phyloP scores from a whole-genome alignment of 2,113 vertebrate species.

The Amazona vittata region DNA sequence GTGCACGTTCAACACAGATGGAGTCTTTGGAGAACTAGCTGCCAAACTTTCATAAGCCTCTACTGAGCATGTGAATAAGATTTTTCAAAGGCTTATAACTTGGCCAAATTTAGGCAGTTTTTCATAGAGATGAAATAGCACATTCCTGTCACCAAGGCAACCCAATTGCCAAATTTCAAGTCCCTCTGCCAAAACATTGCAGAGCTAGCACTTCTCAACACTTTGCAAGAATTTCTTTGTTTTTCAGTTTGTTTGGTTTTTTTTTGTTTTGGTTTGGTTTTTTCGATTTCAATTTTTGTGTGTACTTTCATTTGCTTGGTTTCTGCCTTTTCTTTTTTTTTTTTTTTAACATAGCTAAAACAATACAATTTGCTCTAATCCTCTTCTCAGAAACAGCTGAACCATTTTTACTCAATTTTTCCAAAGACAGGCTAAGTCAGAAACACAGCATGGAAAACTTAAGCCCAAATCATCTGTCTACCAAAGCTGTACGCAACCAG shows the following conservation, averaged over 20 bases:
- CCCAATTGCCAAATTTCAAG: constrained; percentile 8
- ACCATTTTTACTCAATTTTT: not conserved
- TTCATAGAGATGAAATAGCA: constrained; percentile 21
- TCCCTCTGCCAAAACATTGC: not conserved
- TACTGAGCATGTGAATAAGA: not conserved
- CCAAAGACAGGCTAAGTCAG: not conserved
- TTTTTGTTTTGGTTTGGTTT: not conserved
- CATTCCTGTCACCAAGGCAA: constrained; percentile 28
- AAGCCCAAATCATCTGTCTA: not conserved
- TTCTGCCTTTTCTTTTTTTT: not conserved
- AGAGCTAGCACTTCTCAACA: not conserved
- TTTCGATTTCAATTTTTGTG: not conserved
- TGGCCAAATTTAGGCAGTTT: constrained; percentile 31
- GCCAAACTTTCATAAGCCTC: not conserved
- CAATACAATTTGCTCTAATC: not conserved
- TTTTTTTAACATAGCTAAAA: not conserved
- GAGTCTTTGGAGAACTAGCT: not conserved
- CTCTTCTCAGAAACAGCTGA: not conserved
- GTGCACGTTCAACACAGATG: not conserved
- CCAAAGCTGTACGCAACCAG: not conserved
- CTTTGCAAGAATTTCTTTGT: not conserved
- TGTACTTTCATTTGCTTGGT: not conserved
- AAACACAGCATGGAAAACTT: not conserved
- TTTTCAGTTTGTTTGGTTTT: not conserved
- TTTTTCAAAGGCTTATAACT: constrained; percentile 34